Evolutionary conservation across 2,113 vertebrate genomes (phyloP).

Genomic region (Circaetus gallicus): DNA sequence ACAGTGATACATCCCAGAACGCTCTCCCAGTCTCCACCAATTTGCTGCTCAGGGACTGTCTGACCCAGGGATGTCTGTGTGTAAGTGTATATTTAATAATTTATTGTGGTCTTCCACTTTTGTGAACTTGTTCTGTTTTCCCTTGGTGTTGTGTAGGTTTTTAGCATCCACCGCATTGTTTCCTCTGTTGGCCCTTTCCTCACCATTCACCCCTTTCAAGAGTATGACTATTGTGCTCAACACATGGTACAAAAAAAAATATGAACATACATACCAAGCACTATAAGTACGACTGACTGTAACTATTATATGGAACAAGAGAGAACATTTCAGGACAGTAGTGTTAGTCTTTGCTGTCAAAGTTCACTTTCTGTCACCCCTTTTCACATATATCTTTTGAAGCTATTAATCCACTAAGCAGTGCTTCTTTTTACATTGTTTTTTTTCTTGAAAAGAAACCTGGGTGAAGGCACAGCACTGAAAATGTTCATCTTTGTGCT

Average conservation of each 20-base stretch:
- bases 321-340: neutral
- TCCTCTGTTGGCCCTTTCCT: neutral
- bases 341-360: neutral
- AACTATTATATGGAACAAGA: neutral
- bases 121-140: neutral
- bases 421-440: neutral
- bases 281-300: neutral
- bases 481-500: neutral
- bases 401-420: neutral
- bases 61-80: neutral
- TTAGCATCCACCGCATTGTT: neutral
- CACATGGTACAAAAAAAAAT: neutral
- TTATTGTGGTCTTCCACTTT: neutral
- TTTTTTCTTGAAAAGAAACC: neutral
- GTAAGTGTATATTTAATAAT: constrained; percentile 37
- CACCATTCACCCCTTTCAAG: neutral
- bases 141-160: neutral
- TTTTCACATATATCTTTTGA: neutral
- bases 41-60: neutral
- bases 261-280: neutral
- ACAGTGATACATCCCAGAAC: neutral
- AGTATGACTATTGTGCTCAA: neutral
- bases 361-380: neutral
- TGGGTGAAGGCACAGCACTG: neutral
- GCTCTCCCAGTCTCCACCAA: neutral